These are phyloP conservation scores for Chaetops frenatus DNA, from an alignment of 2,113 vertebrate genomes.

Conservation along the genomic window DNA sequence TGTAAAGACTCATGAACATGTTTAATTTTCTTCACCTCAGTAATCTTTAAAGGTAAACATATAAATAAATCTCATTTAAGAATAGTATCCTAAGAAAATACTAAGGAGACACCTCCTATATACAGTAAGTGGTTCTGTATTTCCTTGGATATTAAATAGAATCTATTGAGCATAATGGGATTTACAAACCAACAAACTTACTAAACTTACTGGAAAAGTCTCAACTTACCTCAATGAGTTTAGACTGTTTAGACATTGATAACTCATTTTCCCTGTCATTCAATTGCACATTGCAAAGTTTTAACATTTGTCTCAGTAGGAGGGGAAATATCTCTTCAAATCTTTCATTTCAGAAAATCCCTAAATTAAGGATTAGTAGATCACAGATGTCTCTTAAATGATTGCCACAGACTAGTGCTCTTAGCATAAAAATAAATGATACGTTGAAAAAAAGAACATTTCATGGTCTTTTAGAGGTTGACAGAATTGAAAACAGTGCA, in stretches of 20 bases:
- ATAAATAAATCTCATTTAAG: not conserved
- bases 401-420: not conserved
- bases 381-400: not conserved
- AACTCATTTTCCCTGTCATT: not conserved
- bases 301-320: not conserved
- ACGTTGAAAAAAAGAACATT: not conserved
- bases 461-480: not conserved
- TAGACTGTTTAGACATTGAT: not conserved
- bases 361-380: not conserved
- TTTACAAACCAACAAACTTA: not conserved
- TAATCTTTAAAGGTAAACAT: not conserved
- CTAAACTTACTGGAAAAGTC: not conserved
- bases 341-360: not conserved
- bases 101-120: not conserved
- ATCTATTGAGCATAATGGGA: not conserved
- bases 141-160: not conserved
- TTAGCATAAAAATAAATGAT: not conserved
- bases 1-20: not conserved
- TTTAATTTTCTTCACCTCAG: not conserved
- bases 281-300: not conserved
- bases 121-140: not conserved
- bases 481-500: not conserved
- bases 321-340: not conserved
- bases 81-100: not conserved
- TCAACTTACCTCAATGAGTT: not conserved